phyloP scores from a whole-genome alignment of 1,140 invertebrate genomes.

The Dendroctonus valens region DNA sequence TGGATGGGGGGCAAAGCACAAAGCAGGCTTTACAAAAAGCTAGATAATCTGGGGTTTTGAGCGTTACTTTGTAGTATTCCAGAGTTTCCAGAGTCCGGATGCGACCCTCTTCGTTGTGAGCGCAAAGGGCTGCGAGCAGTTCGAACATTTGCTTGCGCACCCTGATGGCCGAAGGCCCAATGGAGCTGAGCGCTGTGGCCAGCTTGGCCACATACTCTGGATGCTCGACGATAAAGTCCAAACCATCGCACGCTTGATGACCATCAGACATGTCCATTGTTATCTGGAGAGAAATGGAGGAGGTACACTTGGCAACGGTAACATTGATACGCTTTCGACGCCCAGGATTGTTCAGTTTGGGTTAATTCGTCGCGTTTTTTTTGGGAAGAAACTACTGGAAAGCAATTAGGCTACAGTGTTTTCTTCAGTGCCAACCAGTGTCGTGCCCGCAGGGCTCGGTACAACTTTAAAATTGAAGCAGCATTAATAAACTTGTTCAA shows the following conservation, averaged over 20 bases:
- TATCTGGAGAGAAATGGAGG: background rate
- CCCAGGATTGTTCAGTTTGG: no score
- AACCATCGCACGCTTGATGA: constrained; percentile 66
- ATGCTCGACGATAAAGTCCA: constrained; percentile 93
- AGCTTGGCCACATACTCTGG: constrained; percentile 89
- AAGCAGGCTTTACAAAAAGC: background rate
- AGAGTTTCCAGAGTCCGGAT: constrained; percentile 80
- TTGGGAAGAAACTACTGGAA: background rate
- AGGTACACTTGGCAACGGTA: no score
- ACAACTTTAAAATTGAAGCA: no score
- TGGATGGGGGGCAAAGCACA: constrained; percentile 50
- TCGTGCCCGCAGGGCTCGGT: no score
- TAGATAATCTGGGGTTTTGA: background rate
- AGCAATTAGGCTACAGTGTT: no score
- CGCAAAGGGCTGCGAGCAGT: constrained; percentile 83
- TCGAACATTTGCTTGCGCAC: constrained; percentile 93
- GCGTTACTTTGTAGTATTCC: constrained; percentile 78
- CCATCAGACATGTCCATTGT: constrained; percentile 12
- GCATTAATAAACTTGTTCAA: no score
- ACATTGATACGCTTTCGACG: background rate
- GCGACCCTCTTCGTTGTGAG: constrained; percentile 85
- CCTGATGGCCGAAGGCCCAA: constrained; percentile 62
- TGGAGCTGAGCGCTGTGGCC: constrained; percentile 83
- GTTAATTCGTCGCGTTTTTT: no score
- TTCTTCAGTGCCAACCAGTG: no score